These are phyloP conservation scores for Beris chalybata DNA, from an alignment of 2,888 invertebrate species.

Conservation along the genomic window DNA sequence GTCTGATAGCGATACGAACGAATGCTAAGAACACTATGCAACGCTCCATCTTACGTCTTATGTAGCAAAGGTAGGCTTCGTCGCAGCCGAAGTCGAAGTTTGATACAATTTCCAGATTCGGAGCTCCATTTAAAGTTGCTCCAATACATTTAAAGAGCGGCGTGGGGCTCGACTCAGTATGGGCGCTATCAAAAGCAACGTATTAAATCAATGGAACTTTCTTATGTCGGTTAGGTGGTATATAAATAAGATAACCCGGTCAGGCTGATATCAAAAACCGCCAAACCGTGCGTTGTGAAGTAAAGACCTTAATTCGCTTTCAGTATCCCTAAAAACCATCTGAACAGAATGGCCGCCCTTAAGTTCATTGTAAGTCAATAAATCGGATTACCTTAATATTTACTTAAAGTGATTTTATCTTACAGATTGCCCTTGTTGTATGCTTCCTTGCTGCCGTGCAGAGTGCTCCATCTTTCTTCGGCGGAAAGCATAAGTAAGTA, in stretches of 20 bases:
- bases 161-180: slow-evolving; percentile 1
- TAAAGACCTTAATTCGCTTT: slow-evolving; percentile 20
- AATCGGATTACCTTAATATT: neutral
- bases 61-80: too few relatives aligned
- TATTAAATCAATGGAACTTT: slow-evolving; percentile 25
- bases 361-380: slow-evolving; percentile 30
- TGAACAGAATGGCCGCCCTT: slow-evolving; percentile 34
- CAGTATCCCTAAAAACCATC: slow-evolving; percentile 1
- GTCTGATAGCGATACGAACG: too few relatives aligned
- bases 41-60: too few relatives aligned
- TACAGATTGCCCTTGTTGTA: slow-evolving; percentile 49
- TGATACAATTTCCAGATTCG: too few relatives aligned
- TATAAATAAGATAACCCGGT: slow-evolving; percentile 26
- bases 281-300: slow-evolving; percentile 27
- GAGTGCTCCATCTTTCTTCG: slow-evolving; percentile 30
- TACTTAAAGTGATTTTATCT: slow-evolving; percentile 36
- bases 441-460: slow-evolving; percentile 47
- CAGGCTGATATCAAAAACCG: slow-evolving; percentile 25
- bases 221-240: neutral
- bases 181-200: slow-evolving; percentile 25
- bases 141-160: neutral
- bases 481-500: slow-evolving; percentile 25
- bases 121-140: too few relatives aligned
- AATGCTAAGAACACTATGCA: too few relatives aligned
- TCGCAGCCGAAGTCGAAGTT: too few relatives aligned